Base-by-base conservation (phyloP, 2,888 invertebrate genomes). In the Eristalis pertinax region DNA sequence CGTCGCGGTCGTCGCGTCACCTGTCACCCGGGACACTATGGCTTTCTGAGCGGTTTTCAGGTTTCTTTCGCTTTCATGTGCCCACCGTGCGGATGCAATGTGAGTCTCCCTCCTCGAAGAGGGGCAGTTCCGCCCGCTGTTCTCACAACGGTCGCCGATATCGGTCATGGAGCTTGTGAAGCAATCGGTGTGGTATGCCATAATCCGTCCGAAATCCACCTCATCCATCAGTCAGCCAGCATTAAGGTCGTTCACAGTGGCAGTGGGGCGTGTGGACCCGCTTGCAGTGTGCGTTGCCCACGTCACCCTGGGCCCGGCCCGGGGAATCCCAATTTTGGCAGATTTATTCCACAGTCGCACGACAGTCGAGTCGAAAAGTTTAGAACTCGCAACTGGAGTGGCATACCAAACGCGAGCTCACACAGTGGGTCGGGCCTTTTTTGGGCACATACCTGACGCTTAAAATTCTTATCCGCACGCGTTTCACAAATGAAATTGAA, bases 31-130 rank as follows among this genome's bases (percentile, higher is more conserved):
- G 24, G 29, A 11, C 35, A 13, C 26, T 41, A 41, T 62, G 63
- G 38, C 15, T 5, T 43, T 43, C 4, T 7, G 43, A 43, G 43
- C 50, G 50, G 19, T 29, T 73, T 74, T 56, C 67, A 22, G 29
- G 62, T 81, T 69, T 81, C 74, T 69, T 81, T 81, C 63, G 69
- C 68, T 74, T 81, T 74, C 80, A 38, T 73, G 43, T 19, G 43
- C 19, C 4, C 43, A 50, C n/a, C 15, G 63, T 68, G 67, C 58
- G 56, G 63, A 68, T 19, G 24, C 72, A 35, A 26, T 35, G 43
- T n/a, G n/a, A n/a, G n/a, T 24, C 22, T 15, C 26, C 3, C 7
- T 32, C 29, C 29, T 29, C 29, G 29, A 5, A 4, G 26, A 26
- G 26, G 2, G 4, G 29, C 4, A 2, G 24, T 62, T 60, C 56